Evolutionary conservation across 2,113 vertebrate species (phyloP), one percentile per base, ranked within the genome.

Genomic region (Platysternon megacephalum): DNA sequence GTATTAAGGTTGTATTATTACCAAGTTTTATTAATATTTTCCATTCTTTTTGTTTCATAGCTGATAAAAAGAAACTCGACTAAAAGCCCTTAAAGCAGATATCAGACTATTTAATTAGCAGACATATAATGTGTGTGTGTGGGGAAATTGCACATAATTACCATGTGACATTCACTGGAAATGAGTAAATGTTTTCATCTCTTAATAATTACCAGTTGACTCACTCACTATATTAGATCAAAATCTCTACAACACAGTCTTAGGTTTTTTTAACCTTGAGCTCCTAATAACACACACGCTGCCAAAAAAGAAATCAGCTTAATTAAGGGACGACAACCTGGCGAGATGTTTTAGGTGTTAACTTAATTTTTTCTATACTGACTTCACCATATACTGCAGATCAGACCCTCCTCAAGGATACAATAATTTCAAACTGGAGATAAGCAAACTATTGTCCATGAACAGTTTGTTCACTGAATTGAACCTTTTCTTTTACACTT

Each of bases 201-300:
- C 78, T 53, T 61, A 24, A 49, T 58, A 82, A 53, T 85, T n/a
- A 44, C 58, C 28, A 7, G 6, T 81, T 52, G 14, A 26, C 52
- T 76, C 65, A 44, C 24, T n/a, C 29, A 53, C 46, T 46, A 55
- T 17, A 35, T 48, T 29, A 52, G 42, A 53, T 61, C 55, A 72
- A 80, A 86, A 52, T 44, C 79, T 35, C 5, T 61, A 55, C 39
- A 48, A 11, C 16, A 0, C 8, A 13, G 28, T 11, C 82, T 44
- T 76, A 58, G 42, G 74, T 13, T 44, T 51, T 49, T 72, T 48
- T 35, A 87, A 61, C 82, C 79, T 83, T 61, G 29, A 48, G 17
- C 13, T 85, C 74, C 24, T 22, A 48, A 1, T 10, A 82, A 52
- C 5, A 2, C 14, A 21, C 0, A 0, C 0, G 0, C 19, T 32